These are phyloP conservation scores for Gallirallus australis DNA, from an alignment of 2,797 vertebrate genomes.

Conservation along the genomic window DNA sequence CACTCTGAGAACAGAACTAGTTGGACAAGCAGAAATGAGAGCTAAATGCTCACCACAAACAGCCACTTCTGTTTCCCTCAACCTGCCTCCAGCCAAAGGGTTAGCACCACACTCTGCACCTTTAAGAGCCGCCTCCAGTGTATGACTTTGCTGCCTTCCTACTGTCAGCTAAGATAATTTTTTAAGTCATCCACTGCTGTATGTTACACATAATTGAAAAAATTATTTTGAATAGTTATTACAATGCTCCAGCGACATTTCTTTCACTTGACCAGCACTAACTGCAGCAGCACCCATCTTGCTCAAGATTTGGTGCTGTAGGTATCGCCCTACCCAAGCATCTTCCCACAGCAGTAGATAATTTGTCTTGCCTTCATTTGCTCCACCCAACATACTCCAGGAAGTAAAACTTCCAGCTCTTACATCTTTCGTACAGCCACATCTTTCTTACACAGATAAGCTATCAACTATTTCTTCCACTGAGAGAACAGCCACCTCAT, in stretches of 20 bases:
- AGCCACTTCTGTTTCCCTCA: not conserved
- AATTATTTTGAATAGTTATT: constrained; percentile 40
- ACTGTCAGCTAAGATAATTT: constrained; percentile 33
- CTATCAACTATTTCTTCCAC: not conserved
- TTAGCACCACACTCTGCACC: not conserved
- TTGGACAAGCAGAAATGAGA: not conserved
- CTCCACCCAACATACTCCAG: not conserved
- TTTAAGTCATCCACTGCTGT: constrained; percentile 13
- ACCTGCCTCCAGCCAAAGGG: not conserved
- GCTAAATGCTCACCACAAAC: not conserved
- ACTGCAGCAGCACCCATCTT: not conserved
- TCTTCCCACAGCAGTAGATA: not conserved
- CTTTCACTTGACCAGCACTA: constrained; percentile 57
- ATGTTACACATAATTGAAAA: constrained; percentile 46
- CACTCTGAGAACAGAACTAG: not conserved
- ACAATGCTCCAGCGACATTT: constrained; percentile 52
- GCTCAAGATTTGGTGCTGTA: not conserved
- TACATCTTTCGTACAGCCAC: not conserved
- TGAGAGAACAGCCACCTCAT: not conserved
- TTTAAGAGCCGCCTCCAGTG: not conserved
- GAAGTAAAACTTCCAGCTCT: not conserved
- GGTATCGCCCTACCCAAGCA: not conserved
- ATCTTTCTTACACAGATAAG: no score
- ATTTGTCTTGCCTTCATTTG: not conserved
- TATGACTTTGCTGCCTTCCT: not conserved